phyloP scores from a whole-genome alignment of 2,888 invertebrate species.

The Meliscaeva auricollis region DNA sequence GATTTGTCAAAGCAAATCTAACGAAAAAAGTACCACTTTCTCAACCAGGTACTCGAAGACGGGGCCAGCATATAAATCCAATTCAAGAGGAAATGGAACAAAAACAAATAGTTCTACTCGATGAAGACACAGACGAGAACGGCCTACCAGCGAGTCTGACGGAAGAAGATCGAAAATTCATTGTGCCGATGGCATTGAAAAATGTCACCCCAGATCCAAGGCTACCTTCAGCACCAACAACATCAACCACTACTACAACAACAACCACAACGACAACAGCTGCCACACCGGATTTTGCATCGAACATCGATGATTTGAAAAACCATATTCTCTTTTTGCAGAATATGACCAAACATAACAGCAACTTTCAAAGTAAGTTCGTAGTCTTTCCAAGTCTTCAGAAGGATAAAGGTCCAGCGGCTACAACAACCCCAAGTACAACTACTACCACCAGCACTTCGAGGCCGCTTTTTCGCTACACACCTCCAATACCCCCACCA shows the following conservation, averaged over 20 bases:
- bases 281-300: constrained; percentile 79
- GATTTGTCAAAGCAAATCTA: constrained; percentile 82
- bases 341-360: constrained; percentile 83
- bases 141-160: constrained; percentile 82
- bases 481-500: constrained; percentile 81
- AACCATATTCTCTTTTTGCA: constrained; percentile 83
- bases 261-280: constrained; percentile 77
- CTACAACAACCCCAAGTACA: constrained; percentile 60
- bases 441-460: constrained; percentile 78
- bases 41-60: constrained; percentile 76
- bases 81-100: constrained; percentile 83
- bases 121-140: constrained; percentile 83
- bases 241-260: constrained; percentile 77
- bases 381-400: constrained; percentile 84
- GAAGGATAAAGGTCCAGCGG: constrained; percentile 78
- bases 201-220: constrained; percentile 82
- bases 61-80: constrained; percentile 79
- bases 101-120: constrained; percentile 83
- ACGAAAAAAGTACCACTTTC: constrained; percentile 81
- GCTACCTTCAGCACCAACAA: constrained; percentile 76
- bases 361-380: constrained; percentile 83
- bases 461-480: constrained; percentile 80
- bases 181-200: constrained; percentile 84
- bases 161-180: constrained; percentile 83
- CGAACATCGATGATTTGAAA: constrained; percentile 83